These are phyloP conservation scores for Cryptophagus acutangulus DNA, from an alignment of 2,888 invertebrate genomes.

Conservation along the genomic window DNA sequence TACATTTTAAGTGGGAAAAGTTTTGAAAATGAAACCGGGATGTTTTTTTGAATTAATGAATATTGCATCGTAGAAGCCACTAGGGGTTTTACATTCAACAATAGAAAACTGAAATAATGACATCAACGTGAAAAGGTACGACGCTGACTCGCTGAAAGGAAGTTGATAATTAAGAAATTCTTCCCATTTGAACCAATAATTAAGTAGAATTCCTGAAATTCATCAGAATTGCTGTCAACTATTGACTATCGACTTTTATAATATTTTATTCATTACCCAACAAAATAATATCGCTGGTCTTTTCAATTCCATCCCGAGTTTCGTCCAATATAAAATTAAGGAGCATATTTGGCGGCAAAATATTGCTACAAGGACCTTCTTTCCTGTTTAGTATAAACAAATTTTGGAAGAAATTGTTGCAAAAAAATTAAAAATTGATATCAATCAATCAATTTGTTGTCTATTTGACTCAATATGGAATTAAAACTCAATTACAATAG, in stretches of 20 bases:
- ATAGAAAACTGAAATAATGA: constrained; percentile 16
- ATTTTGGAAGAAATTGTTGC: too few relatives aligned
- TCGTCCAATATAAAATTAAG: too few relatives aligned
- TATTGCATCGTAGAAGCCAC: constrained; percentile 2
- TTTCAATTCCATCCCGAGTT: too few relatives aligned
- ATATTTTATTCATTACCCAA: too few relatives aligned
- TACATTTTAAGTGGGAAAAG: background rate
- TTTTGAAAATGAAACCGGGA: constrained; percentile 5
- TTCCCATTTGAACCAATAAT: constrained; percentile 30
- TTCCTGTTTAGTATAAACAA: too few relatives aligned
- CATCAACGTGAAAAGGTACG: constrained; percentile 15
- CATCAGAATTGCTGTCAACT: constrained; percentile 18
- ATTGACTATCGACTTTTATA: constrained; percentile 17
- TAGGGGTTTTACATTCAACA: constrained; percentile 14
- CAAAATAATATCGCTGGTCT: too few relatives aligned
- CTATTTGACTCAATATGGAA: too few relatives aligned
- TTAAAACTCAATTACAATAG: too few relatives aligned
- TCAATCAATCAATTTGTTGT: too few relatives aligned
- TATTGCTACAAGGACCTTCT: too few relatives aligned
- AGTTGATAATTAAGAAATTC: constrained; percentile 37
- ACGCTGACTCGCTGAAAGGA: constrained; percentile 17
- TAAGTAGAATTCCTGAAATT: constrained; percentile 20
- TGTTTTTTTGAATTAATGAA: constrained; percentile 6
- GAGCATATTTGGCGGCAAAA: too few relatives aligned
- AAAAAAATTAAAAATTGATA: too few relatives aligned